Evolutionary conservation across 2,888 invertebrate species (phyloP).

Genomic region (Aphelenchoides bicaudatus): DNA sequence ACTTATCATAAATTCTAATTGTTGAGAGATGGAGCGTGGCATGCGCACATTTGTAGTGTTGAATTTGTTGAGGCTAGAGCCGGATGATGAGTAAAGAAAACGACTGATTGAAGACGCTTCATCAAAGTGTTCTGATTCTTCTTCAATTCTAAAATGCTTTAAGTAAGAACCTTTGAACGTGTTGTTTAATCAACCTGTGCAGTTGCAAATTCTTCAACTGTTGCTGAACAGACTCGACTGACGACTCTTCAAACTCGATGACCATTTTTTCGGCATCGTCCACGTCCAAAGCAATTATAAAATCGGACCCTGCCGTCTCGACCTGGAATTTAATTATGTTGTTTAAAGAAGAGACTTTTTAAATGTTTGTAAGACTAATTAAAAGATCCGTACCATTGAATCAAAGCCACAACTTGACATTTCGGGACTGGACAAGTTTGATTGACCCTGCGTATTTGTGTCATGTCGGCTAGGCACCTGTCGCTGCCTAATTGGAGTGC

Average conservation of each 20-base stretch:
- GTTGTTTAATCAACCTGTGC: not conserved
- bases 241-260: conserved; percentile 16
- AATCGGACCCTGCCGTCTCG: conserved; percentile 46
- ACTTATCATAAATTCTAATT: conserved; percentile 18
- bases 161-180: not conserved
- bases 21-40: conserved; percentile 29
- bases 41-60: conserved; percentile 15
- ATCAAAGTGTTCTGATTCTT: conserved; percentile 39
- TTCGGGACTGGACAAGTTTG: conserved; percentile 19
- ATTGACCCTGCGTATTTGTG: conserved; percentile 12
- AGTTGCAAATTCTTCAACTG: conserved; percentile 6
- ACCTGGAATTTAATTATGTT: conserved; percentile 33
- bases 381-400: conserved; percentile 15
- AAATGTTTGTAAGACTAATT: not conserved
- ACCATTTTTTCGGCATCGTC: conserved; percentile 24
- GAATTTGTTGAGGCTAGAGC: conserved; percentile 22
- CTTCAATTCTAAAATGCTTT: conserved; percentile 37
- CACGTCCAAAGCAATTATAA: conserved; percentile 42
- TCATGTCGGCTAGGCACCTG: not conserved
- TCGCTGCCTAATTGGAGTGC: conserved; percentile 2
- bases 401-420: conserved; percentile 2
- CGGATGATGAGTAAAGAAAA: conserved; percentile 17
- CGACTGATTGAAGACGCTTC: conserved; percentile 23
- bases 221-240: conserved; percentile 20
- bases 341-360: conserved; percentile 16